phyloP scores from a whole-genome alignment of 2,888 invertebrate species.

The Magallana nippona region DNA sequence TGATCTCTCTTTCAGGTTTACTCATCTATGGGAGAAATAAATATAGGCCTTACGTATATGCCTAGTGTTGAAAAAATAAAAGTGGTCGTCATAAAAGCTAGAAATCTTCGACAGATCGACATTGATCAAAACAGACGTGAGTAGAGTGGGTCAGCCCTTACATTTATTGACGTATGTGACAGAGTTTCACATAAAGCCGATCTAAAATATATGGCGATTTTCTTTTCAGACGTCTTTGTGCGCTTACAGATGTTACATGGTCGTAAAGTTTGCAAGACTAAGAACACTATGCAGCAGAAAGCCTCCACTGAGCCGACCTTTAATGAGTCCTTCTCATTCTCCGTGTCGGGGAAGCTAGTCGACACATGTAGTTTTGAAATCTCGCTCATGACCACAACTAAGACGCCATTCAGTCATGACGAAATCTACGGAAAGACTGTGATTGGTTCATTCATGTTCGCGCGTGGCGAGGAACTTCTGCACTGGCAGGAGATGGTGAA shows the following conservation, averaged over 20 bases:
- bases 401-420: constrained; percentile 57
- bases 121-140: constrained; percentile 59
- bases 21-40: constrained; percentile 67
- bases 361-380: constrained; percentile 73
- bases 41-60: constrained; percentile 70
- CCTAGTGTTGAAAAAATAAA: constrained; percentile 71
- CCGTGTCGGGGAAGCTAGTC: constrained; percentile 69
- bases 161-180: neutral
- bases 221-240: constrained; percentile 68
- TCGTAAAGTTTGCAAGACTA: constrained; percentile 72
- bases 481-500: constrained; percentile 79
- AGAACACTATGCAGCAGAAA: constrained; percentile 69
- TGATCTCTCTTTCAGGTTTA: constrained; percentile 54
- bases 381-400: constrained; percentile 64
- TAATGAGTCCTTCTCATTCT: constrained; percentile 76
- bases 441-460: constrained; percentile 77
- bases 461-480: constrained; percentile 74
- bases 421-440: constrained; percentile 71
- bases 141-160: constrained; percentile 14
- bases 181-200: neutral
- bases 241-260: constrained; percentile 75
- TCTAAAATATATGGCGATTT: neutral
- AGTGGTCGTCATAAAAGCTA: constrained; percentile 64
- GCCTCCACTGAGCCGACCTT: constrained; percentile 71
- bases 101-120: constrained; percentile 61